These are phyloP conservation scores for Periophthalmus modestus DNA, from an alignment of 2,113 vertebrate species.

Conservation along the genomic window DNA sequence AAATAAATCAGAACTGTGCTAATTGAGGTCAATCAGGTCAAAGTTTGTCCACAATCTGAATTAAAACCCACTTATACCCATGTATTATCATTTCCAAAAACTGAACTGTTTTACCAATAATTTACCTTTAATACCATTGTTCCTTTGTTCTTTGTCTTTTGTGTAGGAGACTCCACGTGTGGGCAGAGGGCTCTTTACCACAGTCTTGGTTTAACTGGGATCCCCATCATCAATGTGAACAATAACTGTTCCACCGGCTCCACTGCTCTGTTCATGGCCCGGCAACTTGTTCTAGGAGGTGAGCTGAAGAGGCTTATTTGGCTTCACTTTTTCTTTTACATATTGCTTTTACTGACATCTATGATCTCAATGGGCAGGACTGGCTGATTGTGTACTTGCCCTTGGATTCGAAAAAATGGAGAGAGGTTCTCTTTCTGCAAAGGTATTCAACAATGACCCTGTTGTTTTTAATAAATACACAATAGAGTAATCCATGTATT, in stretches of 20 bases:
- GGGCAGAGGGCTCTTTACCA: conserved; percentile 97
- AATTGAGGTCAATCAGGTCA: too few relatives aligned
- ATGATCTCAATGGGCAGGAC: conserved; percentile 69
- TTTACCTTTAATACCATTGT: too few relatives aligned
- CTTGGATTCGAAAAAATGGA: conserved; percentile 97
- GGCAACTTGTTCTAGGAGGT: conserved; percentile 90
- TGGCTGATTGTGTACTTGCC: conserved; percentile 89
- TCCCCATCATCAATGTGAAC: conserved; percentile 95
- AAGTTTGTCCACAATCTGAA: not conserved
- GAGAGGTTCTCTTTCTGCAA: conserved; percentile 73
- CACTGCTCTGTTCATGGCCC: conserved; percentile 90
- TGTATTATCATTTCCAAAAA: not conserved
- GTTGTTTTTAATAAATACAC: not conserved
- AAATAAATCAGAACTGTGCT: too few relatives aligned
- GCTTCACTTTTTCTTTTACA: not conserved
- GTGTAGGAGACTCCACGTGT: conserved; percentile 81
- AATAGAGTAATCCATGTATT: not conserved
- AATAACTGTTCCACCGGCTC: conserved; percentile 97
- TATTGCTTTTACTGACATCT: not conserved
- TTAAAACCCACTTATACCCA: not conserved
- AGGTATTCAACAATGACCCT: conserved; percentile 67
- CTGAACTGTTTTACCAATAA: too few relatives aligned
- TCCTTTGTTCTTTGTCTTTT: not conserved
- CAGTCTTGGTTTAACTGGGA: conserved; percentile 89
- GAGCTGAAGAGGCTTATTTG: conserved; percentile 41